A percentile compares a stretch with the other conserved stretches of the same genome.
These are phyloP conservation scores for Heliconius cydno DNA, from an alignment of 2,888 invertebrate species.

Conservation along the genomic window DNA sequence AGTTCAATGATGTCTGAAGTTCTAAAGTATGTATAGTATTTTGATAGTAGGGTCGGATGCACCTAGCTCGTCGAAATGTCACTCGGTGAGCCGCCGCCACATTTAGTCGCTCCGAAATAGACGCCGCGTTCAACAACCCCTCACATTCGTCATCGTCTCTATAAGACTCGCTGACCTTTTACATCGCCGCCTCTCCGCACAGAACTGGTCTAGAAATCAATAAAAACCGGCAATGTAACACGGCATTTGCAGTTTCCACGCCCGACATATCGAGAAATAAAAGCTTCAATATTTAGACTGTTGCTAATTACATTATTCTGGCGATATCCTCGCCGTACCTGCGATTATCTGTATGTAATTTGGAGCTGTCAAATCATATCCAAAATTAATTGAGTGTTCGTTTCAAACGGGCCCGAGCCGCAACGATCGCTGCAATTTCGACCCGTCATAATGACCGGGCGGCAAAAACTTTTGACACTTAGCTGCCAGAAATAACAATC, in stretches of 20 bases:
- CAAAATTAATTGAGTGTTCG: slow-evolving; percentile 75
- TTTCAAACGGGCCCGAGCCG: slow-evolving; percentile 62
- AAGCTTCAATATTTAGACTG: slow-evolving; percentile 33
- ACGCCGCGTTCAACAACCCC: slow-evolving; percentile 81
- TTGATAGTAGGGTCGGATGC: slow-evolving; percentile 73
- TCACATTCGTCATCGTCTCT: slow-evolving; percentile 73
- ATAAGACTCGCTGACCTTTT: slow-evolving; percentile 64
- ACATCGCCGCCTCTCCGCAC: slow-evolving; percentile 62
- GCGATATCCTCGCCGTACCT: slow-evolving; percentile 35
- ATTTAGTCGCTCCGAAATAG: slow-evolving; percentile 82
- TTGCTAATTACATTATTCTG: slow-evolving; percentile 36
- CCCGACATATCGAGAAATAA: slow-evolving; percentile 5
- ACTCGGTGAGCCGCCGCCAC: slow-evolving; percentile 77
- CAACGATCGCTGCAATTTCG: slow-evolving; percentile 68
- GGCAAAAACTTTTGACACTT: slow-evolving; percentile 74
- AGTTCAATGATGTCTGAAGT: slow-evolving; percentile 19
- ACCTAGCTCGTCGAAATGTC: slow-evolving; percentile 80
- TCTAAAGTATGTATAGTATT: slow-evolving; percentile 45
- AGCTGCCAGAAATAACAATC: slow-evolving; percentile 63
- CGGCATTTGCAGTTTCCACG: slow-evolving; percentile 46
- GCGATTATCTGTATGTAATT: slow-evolving; percentile 64
- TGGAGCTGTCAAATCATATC: slow-evolving; percentile 72
- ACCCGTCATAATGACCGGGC: slow-evolving; percentile 73
- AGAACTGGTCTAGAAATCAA: slow-evolving; percentile 49
- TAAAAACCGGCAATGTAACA: slow-evolving; percentile 56